Conservation (phyloP, 1,140 invertebrate species). For the Brachystomella parvula region DNA sequence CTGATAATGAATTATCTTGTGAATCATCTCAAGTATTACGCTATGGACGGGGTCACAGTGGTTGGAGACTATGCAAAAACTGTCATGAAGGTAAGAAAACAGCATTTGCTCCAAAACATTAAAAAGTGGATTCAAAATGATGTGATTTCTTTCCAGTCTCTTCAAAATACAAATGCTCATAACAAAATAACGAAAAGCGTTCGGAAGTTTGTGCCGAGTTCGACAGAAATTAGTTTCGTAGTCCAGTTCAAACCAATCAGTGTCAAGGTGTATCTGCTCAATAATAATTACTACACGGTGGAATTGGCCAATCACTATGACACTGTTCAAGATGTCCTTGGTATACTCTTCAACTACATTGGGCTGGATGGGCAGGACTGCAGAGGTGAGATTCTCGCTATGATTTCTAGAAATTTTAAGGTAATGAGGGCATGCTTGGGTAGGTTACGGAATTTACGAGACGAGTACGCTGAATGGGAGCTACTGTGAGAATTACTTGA, state of each 20-base stretch:
- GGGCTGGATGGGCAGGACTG: neutral
- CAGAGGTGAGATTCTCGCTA: neutral
- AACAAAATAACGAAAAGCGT: constrained; percentile 45
- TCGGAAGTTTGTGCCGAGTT: constrained; percentile 69
- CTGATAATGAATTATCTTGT: constrained; percentile 79
- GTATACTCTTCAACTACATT: constrained; percentile 1
- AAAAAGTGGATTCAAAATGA: neutral
- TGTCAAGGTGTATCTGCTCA: constrained; percentile 84
- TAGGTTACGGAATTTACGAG: constrained; percentile 70
- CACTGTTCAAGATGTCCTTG: constrained; percentile 1
- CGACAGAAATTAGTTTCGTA: constrained; percentile 86
- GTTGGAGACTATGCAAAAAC: constrained; percentile 91
- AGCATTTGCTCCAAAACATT: neutral
- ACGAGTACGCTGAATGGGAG: constrained; percentile 52
- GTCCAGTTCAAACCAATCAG: constrained; percentile 68
- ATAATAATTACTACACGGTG: constrained; percentile 73
- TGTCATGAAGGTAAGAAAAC: constrained; percentile 70
- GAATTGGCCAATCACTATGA: neutral
- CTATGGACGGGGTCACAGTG: constrained; percentile 79
- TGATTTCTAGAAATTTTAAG: constrained; percentile 1
- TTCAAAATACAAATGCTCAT: constrained; percentile 64
- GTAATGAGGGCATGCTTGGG: constrained; percentile 77
- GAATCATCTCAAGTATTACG: constrained; percentile 77
- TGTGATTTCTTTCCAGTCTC: constrained; percentile 51
- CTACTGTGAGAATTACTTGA: constrained; percentile 70